phyloP scores from a whole-genome alignment of 2,888 invertebrate species.

The Schrankia costaestrigalis region DNA sequence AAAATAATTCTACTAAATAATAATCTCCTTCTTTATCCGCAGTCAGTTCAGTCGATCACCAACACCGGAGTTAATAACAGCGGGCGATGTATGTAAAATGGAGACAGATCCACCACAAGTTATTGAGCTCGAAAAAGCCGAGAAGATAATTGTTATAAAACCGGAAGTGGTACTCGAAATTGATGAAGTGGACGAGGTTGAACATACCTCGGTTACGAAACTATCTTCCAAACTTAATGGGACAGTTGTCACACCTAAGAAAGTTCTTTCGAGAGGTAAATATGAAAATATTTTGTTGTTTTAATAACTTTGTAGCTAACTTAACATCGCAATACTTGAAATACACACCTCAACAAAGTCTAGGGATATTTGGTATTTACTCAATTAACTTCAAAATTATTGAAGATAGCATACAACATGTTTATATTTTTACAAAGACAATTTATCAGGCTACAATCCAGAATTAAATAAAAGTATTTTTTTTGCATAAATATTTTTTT shows the following conservation, averaged over 20 bases:
- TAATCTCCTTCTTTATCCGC: slow-evolving; percentile 3
- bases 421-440: too few species aligned
- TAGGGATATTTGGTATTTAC: too few species aligned
- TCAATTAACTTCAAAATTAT: too few species aligned
- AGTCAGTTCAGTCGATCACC: slow-evolving; percentile 60
- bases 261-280: slow-evolving; percentile 51
- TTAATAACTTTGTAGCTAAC: too few species aligned
- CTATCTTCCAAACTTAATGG: slow-evolving; percentile 59
- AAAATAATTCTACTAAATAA: background rate
- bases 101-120: slow-evolving; percentile 62
- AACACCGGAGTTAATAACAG: slow-evolving; percentile 50
- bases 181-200: slow-evolving; percentile 4
- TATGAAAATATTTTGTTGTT: too few species aligned
- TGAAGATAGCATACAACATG: too few species aligned
- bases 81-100: slow-evolving; percentile 70
- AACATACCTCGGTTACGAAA: slow-evolving; percentile 40
- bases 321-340: too few species aligned
- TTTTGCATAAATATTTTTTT: too few species aligned
- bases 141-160: slow-evolving; percentile 17
- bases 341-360: too few species aligned
- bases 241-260: slow-evolving; percentile 52
- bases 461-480: too few species aligned
- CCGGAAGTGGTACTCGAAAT: background rate
- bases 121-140: slow-evolving; percentile 5
- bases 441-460: too few species aligned